These are phyloP conservation scores for Latheticus oryzae DNA, from an alignment of 2,888 invertebrate species.

Conservation along the genomic window DNA sequence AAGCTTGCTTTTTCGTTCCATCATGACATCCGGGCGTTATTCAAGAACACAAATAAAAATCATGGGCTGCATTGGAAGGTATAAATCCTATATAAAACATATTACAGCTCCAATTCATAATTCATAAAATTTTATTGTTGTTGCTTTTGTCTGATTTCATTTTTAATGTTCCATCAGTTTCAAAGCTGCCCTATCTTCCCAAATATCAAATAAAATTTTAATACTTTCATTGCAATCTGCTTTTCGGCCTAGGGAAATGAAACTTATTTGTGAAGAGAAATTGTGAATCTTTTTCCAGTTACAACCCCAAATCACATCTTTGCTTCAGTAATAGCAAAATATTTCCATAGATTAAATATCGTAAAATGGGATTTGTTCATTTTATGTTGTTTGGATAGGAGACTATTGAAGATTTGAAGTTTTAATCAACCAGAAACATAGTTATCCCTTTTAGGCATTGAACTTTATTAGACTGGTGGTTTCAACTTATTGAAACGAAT, in stretches of 20 bases:
- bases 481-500: conserved; percentile 10
- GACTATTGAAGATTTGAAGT: no score
- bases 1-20: no score
- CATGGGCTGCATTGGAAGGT: conserved; percentile 21
- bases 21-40: no score
- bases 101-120: conserved; percentile 28
- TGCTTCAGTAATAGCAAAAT: no score
- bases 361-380: conserved; percentile 15
- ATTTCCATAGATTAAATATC: no score
- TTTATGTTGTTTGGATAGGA: no score
- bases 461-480: conserved; percentile 12
- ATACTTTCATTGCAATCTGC: conserved; percentile 28
- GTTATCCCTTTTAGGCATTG: conserved; percentile 10
- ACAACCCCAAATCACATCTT: conserved; percentile 24
- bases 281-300: conserved; percentile 9
- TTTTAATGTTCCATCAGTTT: conserved; percentile 35
- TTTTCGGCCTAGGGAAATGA: conserved; percentile 14
- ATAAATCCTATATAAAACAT: conserved; percentile 29
- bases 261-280: conserved; percentile 18
- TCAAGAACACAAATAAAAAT: conserved; percentile 14
- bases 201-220: conserved; percentile 34
- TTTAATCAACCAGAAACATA: conserved; percentile 15
- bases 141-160: conserved; percentile 34
- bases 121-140: conserved; percentile 36
- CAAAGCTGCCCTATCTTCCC: conserved; percentile 27